Evolutionary conservation across 2,797 vertebrate genomes (phyloP), one percentile per base, ranked within the genome.

Genomic region (Zonotrichia albicollis): DNA sequence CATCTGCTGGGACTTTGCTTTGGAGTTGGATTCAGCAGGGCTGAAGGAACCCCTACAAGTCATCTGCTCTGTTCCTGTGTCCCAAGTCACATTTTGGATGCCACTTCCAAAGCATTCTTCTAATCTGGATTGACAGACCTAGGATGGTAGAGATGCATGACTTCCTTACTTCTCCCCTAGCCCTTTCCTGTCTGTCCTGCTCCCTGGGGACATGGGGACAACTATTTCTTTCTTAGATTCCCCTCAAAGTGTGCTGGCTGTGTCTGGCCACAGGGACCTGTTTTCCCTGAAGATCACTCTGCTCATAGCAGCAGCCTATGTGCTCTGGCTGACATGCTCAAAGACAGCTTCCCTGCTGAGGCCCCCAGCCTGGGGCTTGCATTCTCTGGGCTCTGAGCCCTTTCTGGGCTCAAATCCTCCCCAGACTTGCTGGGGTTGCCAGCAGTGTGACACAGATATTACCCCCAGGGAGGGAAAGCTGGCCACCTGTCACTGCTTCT

Each of bases 401-500:
- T 38, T 38, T 38, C 45, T 72, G 46, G 38, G 25, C 38, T 80
- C 6, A 6, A 17, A 38, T 65, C 27, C 20, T 76, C 58, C 55
- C 30, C 46, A 50, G n/a, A 32, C 16, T 9, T 68, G 17, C 23
- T 60, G 43, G 13, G 8, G 11, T n/a, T 57, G 43, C 26, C 4
- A 23, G 9, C 25, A 51, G 15, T 1, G 2, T 38, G 45, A 67
- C 30, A 57, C 1, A 1, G 0, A 3, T 46, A 42, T 58, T 4
- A 6, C 8, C 5, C 6, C 6, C 30, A 51, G 38, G n/a, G 55
- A 87, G 25, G 27, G 25, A 86, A 64, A 84, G 11, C 5, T 61
- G 29, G 20, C 6, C 50, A 81, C 14, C n/a, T 6, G 3, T n/a
- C 46, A 25, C 40, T 45, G 29, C 4, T 48, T 42, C 43, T 80